Base-by-base conservation (phyloP, 2,888 invertebrate genomes). In the Cenopis cana region DNA sequence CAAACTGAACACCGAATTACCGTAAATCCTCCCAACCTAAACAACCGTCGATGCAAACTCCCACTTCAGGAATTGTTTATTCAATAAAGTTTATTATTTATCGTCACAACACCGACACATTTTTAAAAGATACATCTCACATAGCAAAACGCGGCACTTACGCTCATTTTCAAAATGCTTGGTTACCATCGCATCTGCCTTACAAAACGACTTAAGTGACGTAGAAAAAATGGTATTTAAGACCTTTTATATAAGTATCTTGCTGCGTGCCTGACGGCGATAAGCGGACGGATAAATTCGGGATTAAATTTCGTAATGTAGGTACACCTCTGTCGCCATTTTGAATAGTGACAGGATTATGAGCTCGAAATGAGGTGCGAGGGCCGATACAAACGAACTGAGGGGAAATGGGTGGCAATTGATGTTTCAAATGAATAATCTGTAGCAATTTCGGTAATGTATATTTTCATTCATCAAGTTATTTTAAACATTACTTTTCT, bases 51-150 rank as follows among this genome's bases (percentile, higher is more conserved):
- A 56, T 49, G 54, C 61, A 36, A 62, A 52, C 56, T 20, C 9
- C 46, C 70, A 52, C 57, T 50, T 46, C 29, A 14, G 20, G 24
- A 75, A 75, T 76, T 76, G 73, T 74, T 76, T 75, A 75, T 75
- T 70, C 75, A 64, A 72, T 73, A 66, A 75, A 75, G 69, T 76
- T 76, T 74, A 74, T 74, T 76, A 76, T 74, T 76, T 75, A 76
- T 75, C 69, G 73, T 55, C 57, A 29, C 24, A 65, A 59, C 57
- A 6, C 14, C 52, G 2, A 24, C 18, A 4, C 18, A 4, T 33
- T 50, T 9, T 0, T 38, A 20, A 54, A 38, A 10, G 38, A 11
- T 38, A 20, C 36, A 64, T 24, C 20, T 52, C 1, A 38, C 38
- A n/a, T 6, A 9, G 2, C 11, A 54, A 64, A 11, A 5, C 8